Evolutionary conservation across 1,140 invertebrate species (phyloP).

Genomic region (Papilio dardanus): DNA sequence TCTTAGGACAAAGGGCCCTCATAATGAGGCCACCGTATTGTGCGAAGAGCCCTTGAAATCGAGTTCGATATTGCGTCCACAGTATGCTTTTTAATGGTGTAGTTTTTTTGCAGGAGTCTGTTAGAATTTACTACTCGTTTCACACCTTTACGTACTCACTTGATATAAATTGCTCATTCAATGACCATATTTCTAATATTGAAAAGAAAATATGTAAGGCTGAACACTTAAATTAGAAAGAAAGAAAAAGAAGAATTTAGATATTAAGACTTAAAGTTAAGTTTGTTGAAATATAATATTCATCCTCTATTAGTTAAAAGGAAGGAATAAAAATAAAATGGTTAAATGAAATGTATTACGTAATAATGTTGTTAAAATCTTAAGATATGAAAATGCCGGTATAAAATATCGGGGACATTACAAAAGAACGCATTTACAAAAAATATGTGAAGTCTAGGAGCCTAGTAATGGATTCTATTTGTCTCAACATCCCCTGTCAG

Average conservation of each 20-base stretch:
- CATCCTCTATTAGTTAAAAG: not conserved
- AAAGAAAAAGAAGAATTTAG: too few relatives aligned
- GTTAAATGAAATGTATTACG: not conserved
- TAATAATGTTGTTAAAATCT: not conserved
- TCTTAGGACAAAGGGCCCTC: slow-evolving; percentile 79
- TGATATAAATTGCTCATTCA: not conserved
- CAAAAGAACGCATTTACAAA: slow-evolving; percentile 24
- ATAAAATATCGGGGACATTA: not conserved
- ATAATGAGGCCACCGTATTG: slow-evolving; percentile 80
- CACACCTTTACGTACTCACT: slow-evolving; percentile 36
- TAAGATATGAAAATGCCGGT: not conserved
- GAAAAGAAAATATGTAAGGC: not conserved
- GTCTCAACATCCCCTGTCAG: slow-evolving; percentile 56
- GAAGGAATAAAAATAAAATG: not conserved
- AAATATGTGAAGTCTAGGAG: not conserved
- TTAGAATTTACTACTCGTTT: slow-evolving; percentile 43
- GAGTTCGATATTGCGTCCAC: slow-evolving; percentile 58
- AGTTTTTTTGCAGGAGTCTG: slow-evolving; percentile 49
- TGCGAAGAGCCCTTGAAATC: slow-evolving; percentile 70
- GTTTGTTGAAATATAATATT: not conserved
- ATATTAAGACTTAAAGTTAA: not conserved
- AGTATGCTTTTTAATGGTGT: slow-evolving; percentile 73
- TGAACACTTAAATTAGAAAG: not conserved
- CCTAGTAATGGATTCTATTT: not conserved
- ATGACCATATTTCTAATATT: not conserved